Percentiles rank a stretch among this genome's conserved stretches.
Conservation (phyloP, 2,113 vertebrate species). For the Bufo gargarizans region DNA sequence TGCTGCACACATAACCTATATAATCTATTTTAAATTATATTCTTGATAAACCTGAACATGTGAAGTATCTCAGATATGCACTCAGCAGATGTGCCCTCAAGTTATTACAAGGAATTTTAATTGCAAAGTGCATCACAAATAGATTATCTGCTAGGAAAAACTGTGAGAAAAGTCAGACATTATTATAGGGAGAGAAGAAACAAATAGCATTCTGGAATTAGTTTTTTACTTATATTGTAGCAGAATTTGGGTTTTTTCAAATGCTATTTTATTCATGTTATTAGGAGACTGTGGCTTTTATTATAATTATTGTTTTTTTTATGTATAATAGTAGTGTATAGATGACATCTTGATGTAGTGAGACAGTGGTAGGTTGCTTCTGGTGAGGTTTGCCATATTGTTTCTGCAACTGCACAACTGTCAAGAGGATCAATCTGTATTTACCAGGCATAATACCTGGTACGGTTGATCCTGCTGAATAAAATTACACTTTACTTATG, state of each 20-base stretch:
- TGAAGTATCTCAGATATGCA: conserved; percentile 34
- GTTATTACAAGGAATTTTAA: conserved; percentile 39
- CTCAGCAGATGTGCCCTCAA: conserved; percentile 36
- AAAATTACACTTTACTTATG: too few relatives aligned
- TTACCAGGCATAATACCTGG: too few relatives aligned
- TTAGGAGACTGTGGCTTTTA: not conserved
- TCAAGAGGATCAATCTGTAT: too few relatives aligned
- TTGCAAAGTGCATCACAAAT: conserved; percentile 31
- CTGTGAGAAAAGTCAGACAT: not conserved
- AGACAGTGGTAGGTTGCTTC: too few relatives aligned
- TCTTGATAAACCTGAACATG: conserved; percentile 45
- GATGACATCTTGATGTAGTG: not conserved
- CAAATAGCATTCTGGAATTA: not conserved
- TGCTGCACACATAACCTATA: conserved; percentile 20
- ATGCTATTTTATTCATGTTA: not conserved
- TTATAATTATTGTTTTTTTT: not conserved
- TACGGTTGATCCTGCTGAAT: too few relatives aligned
- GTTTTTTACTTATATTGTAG: not conserved
- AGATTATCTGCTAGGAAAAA: conserved; percentile 25
- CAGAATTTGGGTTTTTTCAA: not conserved
- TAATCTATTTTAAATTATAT: conserved; percentile 53
- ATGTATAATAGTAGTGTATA: not conserved
- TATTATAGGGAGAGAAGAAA: not conserved
- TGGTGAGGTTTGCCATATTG: too few relatives aligned
- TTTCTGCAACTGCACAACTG: too few relatives aligned